Conservation (phyloP, 2,888 invertebrate genomes). For the Agriotes lineatus region DNA sequence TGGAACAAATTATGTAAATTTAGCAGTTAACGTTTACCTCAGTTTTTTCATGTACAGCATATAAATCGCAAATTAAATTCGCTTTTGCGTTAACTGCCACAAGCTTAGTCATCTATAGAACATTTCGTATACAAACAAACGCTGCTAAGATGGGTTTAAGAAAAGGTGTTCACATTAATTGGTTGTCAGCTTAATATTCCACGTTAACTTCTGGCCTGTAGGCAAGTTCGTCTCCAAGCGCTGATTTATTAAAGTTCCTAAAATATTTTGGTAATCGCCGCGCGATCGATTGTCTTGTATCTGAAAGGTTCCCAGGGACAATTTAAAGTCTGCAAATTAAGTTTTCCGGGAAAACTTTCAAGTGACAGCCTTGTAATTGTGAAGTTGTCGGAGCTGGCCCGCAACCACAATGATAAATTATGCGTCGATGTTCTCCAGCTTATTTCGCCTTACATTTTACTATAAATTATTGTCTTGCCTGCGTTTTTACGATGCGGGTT, state of each 20-base stretch:
- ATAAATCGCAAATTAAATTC: too few species aligned
- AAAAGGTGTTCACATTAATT: slow-evolving; percentile 17
- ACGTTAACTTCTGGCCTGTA: slow-evolving; percentile 4
- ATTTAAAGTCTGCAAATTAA: slow-evolving; percentile 60
- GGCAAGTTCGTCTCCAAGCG: background rate
- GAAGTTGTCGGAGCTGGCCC: slow-evolving; percentile 55
- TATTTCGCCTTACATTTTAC: slow-evolving; percentile 48
- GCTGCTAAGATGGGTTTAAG: background rate
- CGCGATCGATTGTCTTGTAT: slow-evolving; percentile 56
- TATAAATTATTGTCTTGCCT: slow-evolving; percentile 53
- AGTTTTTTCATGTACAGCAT: too few species aligned
- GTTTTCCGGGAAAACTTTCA: slow-evolving; percentile 58
- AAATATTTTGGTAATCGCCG: slow-evolving; percentile 49
- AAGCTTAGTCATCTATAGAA: too few species aligned
- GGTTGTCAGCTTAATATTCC: slow-evolving; percentile 10
- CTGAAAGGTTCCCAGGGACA: slow-evolving; percentile 57
- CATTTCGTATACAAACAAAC: too few species aligned
- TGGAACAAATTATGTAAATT: too few species aligned
- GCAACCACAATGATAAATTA: slow-evolving; percentile 52
- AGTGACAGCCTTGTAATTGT: slow-evolving; percentile 59
- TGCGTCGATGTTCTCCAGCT: slow-evolving; percentile 49
- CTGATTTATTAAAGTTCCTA: slow-evolving; percentile 42
- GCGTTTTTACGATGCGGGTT: background rate
- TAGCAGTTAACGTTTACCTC: too few species aligned
- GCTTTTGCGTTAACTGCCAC: too few species aligned